These are phyloP conservation scores for Microctonus brassicae DNA, from an alignment of 2,888 invertebrate species.

Conservation along the genomic window DNA sequence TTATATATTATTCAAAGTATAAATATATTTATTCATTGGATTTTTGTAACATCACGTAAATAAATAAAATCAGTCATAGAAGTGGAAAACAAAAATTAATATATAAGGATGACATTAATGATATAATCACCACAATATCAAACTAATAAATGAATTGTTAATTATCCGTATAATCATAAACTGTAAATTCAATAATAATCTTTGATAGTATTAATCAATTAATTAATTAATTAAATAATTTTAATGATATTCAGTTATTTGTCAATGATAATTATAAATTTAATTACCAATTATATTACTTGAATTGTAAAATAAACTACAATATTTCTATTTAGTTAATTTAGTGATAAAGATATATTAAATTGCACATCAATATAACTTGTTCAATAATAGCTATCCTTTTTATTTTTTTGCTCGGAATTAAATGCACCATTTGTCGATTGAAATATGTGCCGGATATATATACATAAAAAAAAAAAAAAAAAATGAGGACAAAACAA, in stretches of 20 bases:
- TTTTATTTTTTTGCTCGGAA: background rate
- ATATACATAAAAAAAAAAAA: background rate
- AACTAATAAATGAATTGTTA: no score
- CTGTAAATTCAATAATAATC: no score
- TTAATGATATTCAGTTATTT: no score
- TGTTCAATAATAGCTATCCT: background rate
- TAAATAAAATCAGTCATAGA: no score
- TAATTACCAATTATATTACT: background rate
- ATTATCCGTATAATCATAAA: no score
- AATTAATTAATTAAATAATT: no score
- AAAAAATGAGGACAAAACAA: background rate
- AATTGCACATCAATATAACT: background rate
- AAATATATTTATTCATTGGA: background rate
- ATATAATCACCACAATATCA: no score
- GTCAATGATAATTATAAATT: no score
- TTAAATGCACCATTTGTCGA: background rate
- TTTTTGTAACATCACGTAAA: background rate
- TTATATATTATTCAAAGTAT: background rate
- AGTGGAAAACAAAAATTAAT: no score
- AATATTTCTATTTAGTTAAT: background rate
- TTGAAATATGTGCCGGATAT: background rate
- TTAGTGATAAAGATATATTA: background rate
- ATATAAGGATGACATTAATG: no score
- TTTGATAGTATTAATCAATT: no score
- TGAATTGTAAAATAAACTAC: background rate